A percentile compares a stretch with the other conserved stretches of the same genome.
Evolutionary conservation across 2,888 invertebrate species (phyloP).

Genomic region (Lithophane socia): DNA sequence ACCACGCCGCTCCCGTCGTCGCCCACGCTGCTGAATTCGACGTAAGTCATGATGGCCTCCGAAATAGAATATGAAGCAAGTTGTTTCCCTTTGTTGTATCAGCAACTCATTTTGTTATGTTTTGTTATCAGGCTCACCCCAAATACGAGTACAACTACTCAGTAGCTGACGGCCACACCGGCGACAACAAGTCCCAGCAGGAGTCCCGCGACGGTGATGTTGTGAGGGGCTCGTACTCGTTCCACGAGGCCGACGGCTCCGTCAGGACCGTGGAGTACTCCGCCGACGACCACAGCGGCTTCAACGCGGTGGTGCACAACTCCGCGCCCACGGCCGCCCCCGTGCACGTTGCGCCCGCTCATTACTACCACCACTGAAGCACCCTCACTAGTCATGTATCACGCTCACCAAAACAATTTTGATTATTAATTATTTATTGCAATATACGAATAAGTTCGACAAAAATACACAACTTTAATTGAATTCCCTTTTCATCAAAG

Average conservation of each 20-base stretch:
- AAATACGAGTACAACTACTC: slow-evolving; percentile 89
- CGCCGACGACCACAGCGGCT: slow-evolving; percentile 89
- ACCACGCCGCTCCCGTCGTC: slow-evolving; percentile 9
- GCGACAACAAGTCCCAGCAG: slow-evolving; percentile 90
- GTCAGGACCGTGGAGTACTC: slow-evolving; percentile 89
- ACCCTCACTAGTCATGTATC: slow-evolving; percentile 26
- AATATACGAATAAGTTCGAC: slow-evolving; percentile 61
- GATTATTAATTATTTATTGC: slow-evolving; percentile 59
- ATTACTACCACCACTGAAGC: slow-evolving; percentile 73
- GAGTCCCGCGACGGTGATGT: slow-evolving; percentile 89
- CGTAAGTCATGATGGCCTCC: slow-evolving; percentile 11
- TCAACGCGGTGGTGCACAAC: slow-evolving; percentile 84
- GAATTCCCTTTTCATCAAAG: background rate
- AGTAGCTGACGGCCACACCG: slow-evolving; percentile 90
- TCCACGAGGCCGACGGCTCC: slow-evolving; percentile 90
- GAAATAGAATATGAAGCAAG: too few species aligned
- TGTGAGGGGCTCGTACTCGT: slow-evolving; percentile 89
- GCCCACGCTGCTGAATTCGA: slow-evolving; percentile 62
- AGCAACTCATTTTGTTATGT: background rate
- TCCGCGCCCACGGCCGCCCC: slow-evolving; percentile 72
- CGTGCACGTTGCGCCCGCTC: slow-evolving; percentile 63
- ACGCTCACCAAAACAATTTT: slow-evolving; percentile 48
- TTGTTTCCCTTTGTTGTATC: too few species aligned
- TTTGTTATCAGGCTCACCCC: slow-evolving; percentile 79
- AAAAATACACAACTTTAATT: slow-evolving; percentile 4